Percentiles rank a stretch among this genome's conserved stretches.
These are phyloP conservation scores for Otocyon megalotis DNA, from an alignment of 2,113 vertebrate genomes.

Conservation along the genomic window DNA sequence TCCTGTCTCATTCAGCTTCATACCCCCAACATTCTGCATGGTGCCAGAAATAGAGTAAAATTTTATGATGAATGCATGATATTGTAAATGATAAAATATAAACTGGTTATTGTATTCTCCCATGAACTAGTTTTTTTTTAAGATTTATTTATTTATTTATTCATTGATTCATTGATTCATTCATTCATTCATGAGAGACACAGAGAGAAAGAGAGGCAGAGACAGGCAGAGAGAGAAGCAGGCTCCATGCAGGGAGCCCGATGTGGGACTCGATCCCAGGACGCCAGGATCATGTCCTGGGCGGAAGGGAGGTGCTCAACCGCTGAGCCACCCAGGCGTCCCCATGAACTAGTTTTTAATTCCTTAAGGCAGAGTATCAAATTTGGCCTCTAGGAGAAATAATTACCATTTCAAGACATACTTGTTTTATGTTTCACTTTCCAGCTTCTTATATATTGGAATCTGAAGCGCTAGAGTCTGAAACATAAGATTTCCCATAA, in stretches of 20 bases:
- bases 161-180: too few relatives aligned
- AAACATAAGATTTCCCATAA: not conserved
- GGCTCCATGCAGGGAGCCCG: too few relatives aligned
- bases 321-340: too few relatives aligned
- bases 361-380: not conserved
- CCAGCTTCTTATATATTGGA: not conserved
- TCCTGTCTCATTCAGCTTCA: not conserved
- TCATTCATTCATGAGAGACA: too few relatives aligned
- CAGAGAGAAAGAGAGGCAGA: too few relatives aligned
- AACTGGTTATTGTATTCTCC: not conserved
- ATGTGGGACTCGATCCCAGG: too few relatives aligned
- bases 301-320: too few relatives aligned
- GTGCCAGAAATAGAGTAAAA: not conserved
- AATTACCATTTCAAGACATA: not conserved
- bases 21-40: not conserved
- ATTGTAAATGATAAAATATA: not conserved
- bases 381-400: conserved; percentile 10
- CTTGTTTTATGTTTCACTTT: not conserved
- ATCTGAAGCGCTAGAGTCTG: not conserved
- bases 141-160: too few relatives aligned
- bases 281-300: too few relatives aligned
- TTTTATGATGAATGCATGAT: not conserved
- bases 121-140: not conserved
- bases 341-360: not conserved
- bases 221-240: too few relatives aligned